Evolutionary conservation across 2,888 invertebrate species (phyloP).

Genomic region (Syritta pipiens): DNA sequence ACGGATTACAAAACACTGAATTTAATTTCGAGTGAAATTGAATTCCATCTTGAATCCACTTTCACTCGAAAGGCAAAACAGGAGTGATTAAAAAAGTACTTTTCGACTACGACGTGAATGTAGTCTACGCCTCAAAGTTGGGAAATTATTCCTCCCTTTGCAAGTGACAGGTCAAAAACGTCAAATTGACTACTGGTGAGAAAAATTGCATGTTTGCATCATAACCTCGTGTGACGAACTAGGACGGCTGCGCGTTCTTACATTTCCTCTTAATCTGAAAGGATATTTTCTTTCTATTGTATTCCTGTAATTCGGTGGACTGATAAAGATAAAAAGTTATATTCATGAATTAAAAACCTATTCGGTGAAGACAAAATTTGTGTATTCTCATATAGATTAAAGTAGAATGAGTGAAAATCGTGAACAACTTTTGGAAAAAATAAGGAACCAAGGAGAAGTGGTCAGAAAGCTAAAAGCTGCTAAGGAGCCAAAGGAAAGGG

Average conservation of each 20-base stretch:
- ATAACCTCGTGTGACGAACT: conserved; percentile 57
- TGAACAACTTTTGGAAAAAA: conserved; percentile 81
- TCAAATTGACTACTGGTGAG: conserved; percentile 11
- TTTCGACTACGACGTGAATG: neutral
- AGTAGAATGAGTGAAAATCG: conserved; percentile 80
- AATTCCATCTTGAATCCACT: neutral
- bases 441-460: conserved; percentile 88
- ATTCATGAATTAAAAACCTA: conserved; percentile 44
- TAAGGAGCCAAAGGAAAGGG: conserved; percentile 89
- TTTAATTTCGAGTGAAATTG: neutral
- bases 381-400: conserved; percentile 20
- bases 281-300: conserved; percentile 1
- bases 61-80: too few relatives aligned
- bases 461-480: conserved; percentile 90
- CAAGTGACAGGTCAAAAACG: conserved; percentile 21
- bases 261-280: neutral
- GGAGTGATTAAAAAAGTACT: neutral
- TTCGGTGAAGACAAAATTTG: conserved; percentile 8
- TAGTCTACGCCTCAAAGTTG: conserved; percentile 6
- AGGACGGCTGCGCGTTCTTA: conserved; percentile 40
- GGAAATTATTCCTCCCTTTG: conserved; percentile 2
- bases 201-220: conserved; percentile 39
- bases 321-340: conserved; percentile 20
- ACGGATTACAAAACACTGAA: too few relatives aligned
- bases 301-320: conserved; percentile 15